These are phyloP conservation scores for Monoplex corrugatus DNA, from an alignment of 2,888 invertebrate genomes.

Conservation along the genomic window DNA sequence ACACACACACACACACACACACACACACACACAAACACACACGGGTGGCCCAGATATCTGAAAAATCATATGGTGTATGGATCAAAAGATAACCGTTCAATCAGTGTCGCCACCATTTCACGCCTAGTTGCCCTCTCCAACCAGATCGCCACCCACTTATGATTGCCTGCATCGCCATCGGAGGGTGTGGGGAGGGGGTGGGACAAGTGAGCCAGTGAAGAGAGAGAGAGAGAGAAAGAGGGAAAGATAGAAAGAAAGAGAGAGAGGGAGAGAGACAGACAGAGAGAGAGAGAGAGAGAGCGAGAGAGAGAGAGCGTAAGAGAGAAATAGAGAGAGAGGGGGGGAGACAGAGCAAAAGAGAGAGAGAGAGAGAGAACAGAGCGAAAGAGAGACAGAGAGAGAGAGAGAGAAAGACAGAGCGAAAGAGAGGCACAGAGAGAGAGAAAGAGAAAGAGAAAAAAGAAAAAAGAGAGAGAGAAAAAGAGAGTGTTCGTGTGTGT, in stretches of 20 bases:
- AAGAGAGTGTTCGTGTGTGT: too few relatives aligned
- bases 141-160: background rate
- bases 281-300: too few relatives aligned
- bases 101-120: background rate
- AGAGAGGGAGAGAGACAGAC: background rate
- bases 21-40: background rate
- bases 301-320: too few relatives aligned
- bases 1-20: conserved; percentile 27
- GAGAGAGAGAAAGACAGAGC: too few relatives aligned
- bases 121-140: background rate
- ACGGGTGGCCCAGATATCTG: background rate
- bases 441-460: too few relatives aligned
- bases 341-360: too few relatives aligned
- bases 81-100: background rate
- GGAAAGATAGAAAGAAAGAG: background rate
- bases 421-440: too few relatives aligned
- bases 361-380: too few relatives aligned
- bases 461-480: too few relatives aligned
- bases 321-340: too few relatives aligned
- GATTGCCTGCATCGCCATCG: background rate
- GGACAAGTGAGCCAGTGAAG: background rate
- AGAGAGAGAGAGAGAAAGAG: background rate
- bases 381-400: too few relatives aligned
- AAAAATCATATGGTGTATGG: conserved; percentile 2
- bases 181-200: background rate